phyloP scores from a whole-genome alignment of 2,113 vertebrate genomes.

The Recurvirostra avosetta region DNA sequence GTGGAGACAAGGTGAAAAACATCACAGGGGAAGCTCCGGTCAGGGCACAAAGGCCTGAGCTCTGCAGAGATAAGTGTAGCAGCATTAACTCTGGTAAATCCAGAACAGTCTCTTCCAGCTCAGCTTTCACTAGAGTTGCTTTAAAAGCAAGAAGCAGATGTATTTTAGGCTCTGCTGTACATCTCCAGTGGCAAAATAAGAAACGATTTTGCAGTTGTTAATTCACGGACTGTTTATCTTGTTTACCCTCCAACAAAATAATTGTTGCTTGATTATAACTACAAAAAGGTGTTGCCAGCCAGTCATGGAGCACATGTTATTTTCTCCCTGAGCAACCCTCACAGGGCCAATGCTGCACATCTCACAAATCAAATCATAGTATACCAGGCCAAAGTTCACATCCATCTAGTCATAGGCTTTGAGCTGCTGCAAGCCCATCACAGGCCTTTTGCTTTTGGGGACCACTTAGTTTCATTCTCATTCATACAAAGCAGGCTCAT shows the following conservation, averaged over 20 bases:
- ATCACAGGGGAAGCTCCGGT: neutral
- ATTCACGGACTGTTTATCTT: conserved; percentile 42
- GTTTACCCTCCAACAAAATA: conserved; percentile 61
- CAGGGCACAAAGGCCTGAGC: neutral
- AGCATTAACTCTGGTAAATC: neutral
- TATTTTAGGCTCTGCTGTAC: neutral
- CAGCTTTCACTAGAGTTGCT: neutral
- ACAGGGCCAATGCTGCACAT: conserved; percentile 24
- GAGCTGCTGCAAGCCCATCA: neutral
- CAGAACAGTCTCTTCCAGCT: neutral
- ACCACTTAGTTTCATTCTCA: neutral
- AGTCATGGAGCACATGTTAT: conserved; percentile 44
- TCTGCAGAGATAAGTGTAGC: neutral
- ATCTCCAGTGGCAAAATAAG: neutral
- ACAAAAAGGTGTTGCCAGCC: conserved; percentile 58
- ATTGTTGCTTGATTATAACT: conserved; percentile 59
- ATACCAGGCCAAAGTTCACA: neutral
- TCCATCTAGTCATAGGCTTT: neutral
- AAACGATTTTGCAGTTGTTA: neutral
- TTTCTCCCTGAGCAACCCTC: conserved; percentile 51
- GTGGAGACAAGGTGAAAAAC: neutral
- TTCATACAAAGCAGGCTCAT: neutral
- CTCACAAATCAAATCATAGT: conserved; percentile 40
- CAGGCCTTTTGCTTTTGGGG: neutral
- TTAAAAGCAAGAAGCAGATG: neutral